Base-by-base conservation (phyloP, 1,140 invertebrate species). In the Leptinotarsa texana region DNA sequence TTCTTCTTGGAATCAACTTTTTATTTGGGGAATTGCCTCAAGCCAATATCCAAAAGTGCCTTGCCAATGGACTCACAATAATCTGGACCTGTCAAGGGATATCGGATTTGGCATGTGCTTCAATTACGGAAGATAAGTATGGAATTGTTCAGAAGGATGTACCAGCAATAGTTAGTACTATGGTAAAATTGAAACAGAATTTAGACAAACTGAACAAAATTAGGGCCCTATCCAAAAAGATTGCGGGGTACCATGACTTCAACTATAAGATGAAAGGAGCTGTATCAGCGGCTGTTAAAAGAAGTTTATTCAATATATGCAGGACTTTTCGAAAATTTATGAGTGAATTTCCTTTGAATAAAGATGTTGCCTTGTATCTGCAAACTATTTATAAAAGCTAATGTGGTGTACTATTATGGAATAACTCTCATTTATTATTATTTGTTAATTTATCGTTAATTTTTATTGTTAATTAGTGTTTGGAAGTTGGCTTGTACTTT, bases 101-200 rank as follows among this genome's bases (percentile, higher is more conserved):
- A 63, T 89, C 93, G 0, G 87, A 89, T 42, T 84, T 95, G 18
- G 88, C 89, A 47, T 89, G 90, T 3, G 85, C 89, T 49, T 94
- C 94, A 0, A 82, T 94, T 4, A 88, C 78, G 11, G 93, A 95
- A 86, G 94, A 95, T 85, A 88, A 87, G 72, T 95, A 91, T 86
- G 94, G 94, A 62, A 90, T 95, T 65, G 92, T 93, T 4, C 94
- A 94, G 81, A 92, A 92, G 83, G 92, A 94, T 84, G 83, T 95
- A 33, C 85, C 91, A 13, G 80, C 83, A 21, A 89, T 95, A n/a
- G 90, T 95, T 51, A 88, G 88, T 63, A 80, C 88, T 8, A 79
- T 95, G 2, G 81, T 94, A 4, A 86, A 87, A 63, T 85, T 95
- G 1, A 94, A 94, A 78, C 87, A 89, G 51, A 88, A 89, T 77